phyloP scores from a whole-genome alignment of 2,113 vertebrate genomes.

The Scortum barcoo region DNA sequence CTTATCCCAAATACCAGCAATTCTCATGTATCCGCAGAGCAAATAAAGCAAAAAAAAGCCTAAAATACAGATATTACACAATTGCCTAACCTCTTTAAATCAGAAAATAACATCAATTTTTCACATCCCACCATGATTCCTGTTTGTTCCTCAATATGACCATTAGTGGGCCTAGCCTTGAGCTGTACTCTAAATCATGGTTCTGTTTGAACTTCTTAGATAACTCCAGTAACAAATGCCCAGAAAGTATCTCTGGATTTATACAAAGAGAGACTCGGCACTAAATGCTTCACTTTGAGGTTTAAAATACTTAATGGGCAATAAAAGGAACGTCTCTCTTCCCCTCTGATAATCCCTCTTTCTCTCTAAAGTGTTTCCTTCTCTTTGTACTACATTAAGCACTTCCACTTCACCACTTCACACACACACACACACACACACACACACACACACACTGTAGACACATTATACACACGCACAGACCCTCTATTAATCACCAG shows the following conservation, averaged over 20 bases:
- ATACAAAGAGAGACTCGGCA: conserved; percentile 28
- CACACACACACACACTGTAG: conserved; percentile 18
- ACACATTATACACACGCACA: conserved; percentile 37
- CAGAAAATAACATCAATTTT: neutral
- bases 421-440: conserved; percentile 14
- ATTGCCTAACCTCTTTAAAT: neutral
- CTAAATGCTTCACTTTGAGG: conserved; percentile 67
- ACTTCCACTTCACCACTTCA: conserved; percentile 37
- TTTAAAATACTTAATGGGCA: conserved; percentile 71
- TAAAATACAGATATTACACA: neutral
- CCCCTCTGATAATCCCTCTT: conserved; percentile 61
- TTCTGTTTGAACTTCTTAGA: conserved; percentile 55
- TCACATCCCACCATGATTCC: neutral
- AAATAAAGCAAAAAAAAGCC: neutral
- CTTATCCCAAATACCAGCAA: neutral
- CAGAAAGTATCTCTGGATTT: conserved; percentile 29
- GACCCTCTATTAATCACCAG: conserved; percentile 77
- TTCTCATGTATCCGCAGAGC: neutral
- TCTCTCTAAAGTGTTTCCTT: conserved; percentile 66
- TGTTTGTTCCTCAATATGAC: conserved; percentile 7
- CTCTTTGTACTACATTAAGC: conserved; percentile 65
- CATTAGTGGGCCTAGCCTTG: conserved; percentile 1
- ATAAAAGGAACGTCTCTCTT: conserved; percentile 66
- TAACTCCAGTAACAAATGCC: conserved; percentile 33
- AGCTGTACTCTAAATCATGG: conserved; percentile 27